Conservation (phyloP, 2,888 invertebrate genomes). For the Calephelis perditalis region DNA sequence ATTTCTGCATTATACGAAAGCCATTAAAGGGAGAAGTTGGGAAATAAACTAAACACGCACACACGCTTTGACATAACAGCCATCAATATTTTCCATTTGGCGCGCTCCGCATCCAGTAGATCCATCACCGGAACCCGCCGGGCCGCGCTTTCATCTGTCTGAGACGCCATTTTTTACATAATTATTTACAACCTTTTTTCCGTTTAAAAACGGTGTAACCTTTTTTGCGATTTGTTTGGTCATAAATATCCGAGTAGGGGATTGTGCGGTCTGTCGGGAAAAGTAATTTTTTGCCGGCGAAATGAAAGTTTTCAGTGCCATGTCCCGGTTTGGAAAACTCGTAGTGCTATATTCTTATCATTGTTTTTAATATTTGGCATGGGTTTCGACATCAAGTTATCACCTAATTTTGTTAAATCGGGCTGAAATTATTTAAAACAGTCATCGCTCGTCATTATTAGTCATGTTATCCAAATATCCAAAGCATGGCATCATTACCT, state of each 20-base stretch:
- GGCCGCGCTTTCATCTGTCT: slow-evolving; percentile 13
- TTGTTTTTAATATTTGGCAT: no score
- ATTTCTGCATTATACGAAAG: background rate
- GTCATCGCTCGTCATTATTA: no score
- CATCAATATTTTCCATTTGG: slow-evolving; percentile 49
- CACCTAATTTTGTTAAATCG: no score
- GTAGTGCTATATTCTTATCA: no score
- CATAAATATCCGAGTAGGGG: background rate
- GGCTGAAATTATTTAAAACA: no score
- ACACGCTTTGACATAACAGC: slow-evolving; percentile 42
- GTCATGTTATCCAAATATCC: no score
- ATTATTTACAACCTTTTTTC: slow-evolving; percentile 5
- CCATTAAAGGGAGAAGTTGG: slow-evolving; percentile 33
- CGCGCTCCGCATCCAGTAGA: slow-evolving; percentile 44
- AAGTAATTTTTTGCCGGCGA: background rate
- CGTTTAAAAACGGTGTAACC: background rate
- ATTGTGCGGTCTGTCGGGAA: background rate
- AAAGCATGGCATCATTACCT: no score
- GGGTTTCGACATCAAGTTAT: no score
- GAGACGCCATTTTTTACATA: slow-evolving; percentile 14
- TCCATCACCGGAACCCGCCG: slow-evolving; percentile 40
- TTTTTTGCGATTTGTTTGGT: slow-evolving; percentile 9
- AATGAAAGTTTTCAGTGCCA: background rate
- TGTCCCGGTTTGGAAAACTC: background rate
- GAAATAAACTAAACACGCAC: slow-evolving; percentile 35